Percentiles rank a stretch among this genome's conserved stretches.
Evolutionary conservation across 2,113 vertebrate genomes (phyloP).

Genomic region (Atherinomorus stipes): DNA sequence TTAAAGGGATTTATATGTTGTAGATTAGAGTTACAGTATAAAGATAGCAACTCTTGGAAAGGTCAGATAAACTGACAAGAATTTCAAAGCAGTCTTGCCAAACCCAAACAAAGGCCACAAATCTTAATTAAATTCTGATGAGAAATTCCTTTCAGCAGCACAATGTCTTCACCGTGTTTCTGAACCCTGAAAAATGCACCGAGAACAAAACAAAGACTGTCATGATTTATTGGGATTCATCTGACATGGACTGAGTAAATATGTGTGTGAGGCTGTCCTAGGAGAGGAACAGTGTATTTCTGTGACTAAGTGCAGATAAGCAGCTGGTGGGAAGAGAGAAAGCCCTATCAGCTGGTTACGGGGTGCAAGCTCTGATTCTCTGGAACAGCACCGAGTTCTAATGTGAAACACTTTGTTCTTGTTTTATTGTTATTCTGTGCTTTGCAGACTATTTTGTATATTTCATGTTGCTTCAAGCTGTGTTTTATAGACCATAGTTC

Average conservation of each 20-base stretch:
- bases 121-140: conserved; percentile 37
- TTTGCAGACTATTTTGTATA: not conserved
- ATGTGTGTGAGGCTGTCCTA: not conserved
- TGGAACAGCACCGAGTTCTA: not conserved
- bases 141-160: conserved; percentile 34
- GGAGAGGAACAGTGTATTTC: not conserved
- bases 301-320: not conserved
- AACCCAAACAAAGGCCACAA: conserved; percentile 34
- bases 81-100: conserved; percentile 4
- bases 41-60: conserved; percentile 11
- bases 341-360: not conserved
- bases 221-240: not conserved
- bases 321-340: not conserved
- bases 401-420: no score
- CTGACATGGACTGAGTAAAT: conserved; percentile 4
- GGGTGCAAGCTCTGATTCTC: not conserved
- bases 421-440: not conserved
- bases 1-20: conserved; percentile 1
- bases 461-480: not conserved
- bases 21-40: not conserved
- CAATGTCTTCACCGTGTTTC: conserved; percentile 16
- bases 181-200: not conserved
- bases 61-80: not conserved
- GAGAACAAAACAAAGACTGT: conserved; percentile 1
- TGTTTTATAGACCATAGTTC: not conserved